A percentile compares a stretch with the other conserved stretches of the same genome.
Conservation (phyloP, 2,888 invertebrate species). For the Spodoptera littoralis region DNA sequence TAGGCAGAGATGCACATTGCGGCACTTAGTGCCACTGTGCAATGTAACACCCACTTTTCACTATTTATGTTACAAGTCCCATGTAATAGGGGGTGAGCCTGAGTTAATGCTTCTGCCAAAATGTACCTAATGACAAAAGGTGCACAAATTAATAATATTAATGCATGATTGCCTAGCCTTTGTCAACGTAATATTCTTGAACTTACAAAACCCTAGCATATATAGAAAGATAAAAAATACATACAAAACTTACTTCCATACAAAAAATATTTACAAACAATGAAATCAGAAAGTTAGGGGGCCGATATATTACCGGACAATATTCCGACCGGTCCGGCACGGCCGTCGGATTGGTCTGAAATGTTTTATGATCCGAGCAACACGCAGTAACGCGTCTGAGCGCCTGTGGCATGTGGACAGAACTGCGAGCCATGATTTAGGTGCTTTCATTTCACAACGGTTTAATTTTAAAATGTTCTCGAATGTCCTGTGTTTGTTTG, state of each 20-base stretch:
- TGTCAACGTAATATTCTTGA: no score
- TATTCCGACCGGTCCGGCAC: conserved; percentile 55
- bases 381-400: conserved; percentile 71
- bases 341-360: conserved; percentile 63
- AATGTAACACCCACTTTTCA: no score
- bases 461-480: conserved; percentile 70
- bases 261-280: conserved; percentile 58
- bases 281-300: conserved; percentile 62
- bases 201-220: no score
- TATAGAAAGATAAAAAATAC: not conserved
- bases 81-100: no score
- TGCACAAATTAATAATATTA: no score
- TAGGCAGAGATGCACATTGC: no score
- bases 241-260: conserved; percentile 20
- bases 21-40: no score
- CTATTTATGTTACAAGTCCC: no score
- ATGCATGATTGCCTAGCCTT: no score
- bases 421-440: conserved; percentile 80
- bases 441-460: conserved; percentile 77
- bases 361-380: conserved; percentile 78
- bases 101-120: no score
- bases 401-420: conserved; percentile 80
- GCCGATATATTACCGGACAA: conserved; percentile 62
- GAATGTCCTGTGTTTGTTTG: conserved; percentile 43
- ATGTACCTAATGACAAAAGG: no score